A percentile compares a stretch with the other conserved stretches of the same genome.
phyloP scores from a whole-genome alignment of 2,888 invertebrate species.

The Lissonota sp. region DNA sequence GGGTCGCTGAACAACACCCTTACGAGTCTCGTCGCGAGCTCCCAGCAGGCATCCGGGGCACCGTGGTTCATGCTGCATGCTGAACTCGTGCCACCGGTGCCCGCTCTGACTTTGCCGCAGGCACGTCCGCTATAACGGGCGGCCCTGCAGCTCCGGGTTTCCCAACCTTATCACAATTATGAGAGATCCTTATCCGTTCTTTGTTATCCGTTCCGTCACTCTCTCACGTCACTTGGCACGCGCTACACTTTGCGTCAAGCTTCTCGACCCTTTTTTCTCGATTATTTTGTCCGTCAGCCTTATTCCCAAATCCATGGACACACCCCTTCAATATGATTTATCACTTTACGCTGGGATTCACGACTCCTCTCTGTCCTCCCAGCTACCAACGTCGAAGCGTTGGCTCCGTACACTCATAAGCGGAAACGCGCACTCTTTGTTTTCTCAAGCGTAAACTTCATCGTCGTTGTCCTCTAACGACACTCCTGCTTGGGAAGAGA shows the following conservation, averaged over 20 bases:
- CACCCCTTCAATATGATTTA: slow-evolving; percentile 40
- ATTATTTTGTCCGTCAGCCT: slow-evolving; percentile 25
- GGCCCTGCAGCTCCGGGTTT: slow-evolving; percentile 55
- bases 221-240: background rate
- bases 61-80: slow-evolving; percentile 83
- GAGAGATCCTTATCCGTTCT: slow-evolving; percentile 16
- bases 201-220: background rate
- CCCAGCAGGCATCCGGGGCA: slow-evolving; percentile 78
- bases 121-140: slow-evolving; percentile 64
- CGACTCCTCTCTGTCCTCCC: too few relatives aligned
- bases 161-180: slow-evolving; percentile 12
- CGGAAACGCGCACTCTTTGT: too few relatives aligned
- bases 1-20: slow-evolving; percentile 72
- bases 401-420: too few relatives aligned
- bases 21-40: slow-evolving; percentile 81
- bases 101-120: slow-evolving; percentile 65
- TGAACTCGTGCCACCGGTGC: slow-evolving; percentile 72
- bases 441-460: too few relatives aligned
- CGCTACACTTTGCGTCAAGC: background rate
- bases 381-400: too few relatives aligned
- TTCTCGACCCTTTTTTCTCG: background rate
- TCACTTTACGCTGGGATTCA: too few relatives aligned
- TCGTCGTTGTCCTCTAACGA: too few relatives aligned
- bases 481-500: too few relatives aligned
- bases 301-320: slow-evolving; percentile 62